These are phyloP conservation scores for Ennomos fuscantarius DNA, from an alignment of 2,888 invertebrate genomes.

Conservation along the genomic window DNA sequence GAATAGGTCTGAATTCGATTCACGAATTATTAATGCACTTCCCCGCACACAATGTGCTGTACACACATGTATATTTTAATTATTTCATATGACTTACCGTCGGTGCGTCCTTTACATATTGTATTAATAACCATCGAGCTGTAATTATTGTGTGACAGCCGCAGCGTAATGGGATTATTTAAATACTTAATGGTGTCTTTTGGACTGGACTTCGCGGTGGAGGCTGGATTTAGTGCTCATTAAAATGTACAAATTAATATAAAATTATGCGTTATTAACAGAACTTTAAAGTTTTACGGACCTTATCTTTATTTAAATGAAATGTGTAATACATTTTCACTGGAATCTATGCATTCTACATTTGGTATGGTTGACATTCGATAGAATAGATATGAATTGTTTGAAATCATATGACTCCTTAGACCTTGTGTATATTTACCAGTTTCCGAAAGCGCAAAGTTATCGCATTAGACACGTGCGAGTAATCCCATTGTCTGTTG, in stretches of 20 bases:
- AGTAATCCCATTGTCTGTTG: constrained; percentile 31
- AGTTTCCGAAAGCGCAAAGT: constrained; percentile 22
- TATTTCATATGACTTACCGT: constrained; percentile 33
- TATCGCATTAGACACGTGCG: constrained; percentile 27
- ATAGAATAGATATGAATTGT: no score
- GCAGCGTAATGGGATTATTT: constrained; percentile 32
- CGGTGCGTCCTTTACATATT: constrained; percentile 34
- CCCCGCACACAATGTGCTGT: constrained; percentile 25
- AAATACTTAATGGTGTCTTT: constrained; percentile 31
- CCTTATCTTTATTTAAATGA: neutral
- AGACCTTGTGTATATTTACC: constrained; percentile 12
- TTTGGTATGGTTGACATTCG: no score
- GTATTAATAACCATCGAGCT: constrained; percentile 35
- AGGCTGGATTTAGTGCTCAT: constrained; percentile 7
- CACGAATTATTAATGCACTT: constrained; percentile 42
- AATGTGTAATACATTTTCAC: no score
- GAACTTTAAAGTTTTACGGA: neutral
- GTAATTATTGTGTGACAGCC: constrained; percentile 33
- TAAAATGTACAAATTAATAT: constrained; percentile 4
- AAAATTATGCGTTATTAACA: neutral
- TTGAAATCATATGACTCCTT: neutral
- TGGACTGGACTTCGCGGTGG: neutral
- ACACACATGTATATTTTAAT: constrained; percentile 33
- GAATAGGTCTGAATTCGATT: constrained; percentile 38
- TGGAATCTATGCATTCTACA: no score